Base-by-base conservation (phyloP, 2,113 vertebrate species). In the Geococcyx californianus region DNA sequence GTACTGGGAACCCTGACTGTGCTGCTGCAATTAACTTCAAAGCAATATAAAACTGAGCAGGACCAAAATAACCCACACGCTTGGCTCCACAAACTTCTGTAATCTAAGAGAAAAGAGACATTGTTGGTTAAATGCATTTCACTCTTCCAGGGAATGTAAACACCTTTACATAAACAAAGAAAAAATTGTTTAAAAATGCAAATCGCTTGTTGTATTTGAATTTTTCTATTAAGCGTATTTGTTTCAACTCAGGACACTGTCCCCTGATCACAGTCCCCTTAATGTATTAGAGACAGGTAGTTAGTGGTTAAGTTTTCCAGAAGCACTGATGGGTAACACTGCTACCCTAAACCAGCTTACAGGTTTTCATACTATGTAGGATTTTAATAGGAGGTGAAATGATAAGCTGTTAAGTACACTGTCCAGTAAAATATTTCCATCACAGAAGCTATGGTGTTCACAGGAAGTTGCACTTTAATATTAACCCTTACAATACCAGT, bases 41-140 rank as follows among this genome's bases (percentile, higher is more conserved):
- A 75, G 99, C 99, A 96, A 99, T 85, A 34, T 98, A 99, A 98
- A 99, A 99, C 59, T 99, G 99, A 72, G 98, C 95, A 5, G 98
- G 98, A 74, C 99, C 99, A 90, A 99, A 99, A 98, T 98, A 99
- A 75, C 99, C 99, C 94, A 99, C 97, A 0, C 98, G 98, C 97
- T 99, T 99, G 36, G 98, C 99, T 89, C 99, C 99, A 93, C 99
- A 99, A 89, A 99, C 94, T 92, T 99, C 99, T 13, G 98, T 99
- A 96, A 99, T 98, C 99, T 99, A 97, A 63, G 90, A 95, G 89
- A 89, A 87, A 77, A 94, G 94, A 95, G 45, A 94, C 34, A 29
- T 13, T 47, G 64, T 54, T 16, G 44, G 73, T 87, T 77, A 94
- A 82, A 84, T 7, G 38, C 20, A 8, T 79, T 94, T 93, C 36